A percentile compares a stretch with the other conserved stretches of the same genome.
Evolutionary conservation across 2,797 vertebrate species (phyloP).

Genomic region (Merluccius polli): DNA sequence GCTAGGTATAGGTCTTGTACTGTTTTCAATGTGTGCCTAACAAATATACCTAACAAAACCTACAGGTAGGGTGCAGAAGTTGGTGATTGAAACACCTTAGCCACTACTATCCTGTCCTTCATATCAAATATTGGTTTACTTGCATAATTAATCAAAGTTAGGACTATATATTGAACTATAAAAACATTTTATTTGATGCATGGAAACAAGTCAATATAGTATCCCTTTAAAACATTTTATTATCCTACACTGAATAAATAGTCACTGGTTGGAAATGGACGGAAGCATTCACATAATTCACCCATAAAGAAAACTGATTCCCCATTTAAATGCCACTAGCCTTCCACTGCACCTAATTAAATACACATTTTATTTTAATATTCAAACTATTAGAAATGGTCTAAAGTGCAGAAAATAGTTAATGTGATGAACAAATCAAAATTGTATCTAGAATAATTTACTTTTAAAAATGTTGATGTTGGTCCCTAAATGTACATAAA

Average conservation of each 20-base stretch:
- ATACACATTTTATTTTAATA: conserved; percentile 33
- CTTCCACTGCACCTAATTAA: conserved; percentile 58
- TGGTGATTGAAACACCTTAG: too few species aligned
- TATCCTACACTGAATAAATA: conserved; percentile 70
- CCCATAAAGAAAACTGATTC: conserved; percentile 70
- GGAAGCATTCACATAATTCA: conserved; percentile 46
- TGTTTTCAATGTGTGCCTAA: too few species aligned
- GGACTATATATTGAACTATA: neutral
- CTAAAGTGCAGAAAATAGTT: conserved; percentile 72
- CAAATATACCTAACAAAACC: neutral
- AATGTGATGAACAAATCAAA: conserved; percentile 41
- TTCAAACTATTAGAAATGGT: conserved; percentile 54
- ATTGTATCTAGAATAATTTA: conserved; percentile 49
- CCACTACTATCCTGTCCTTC: neutral
- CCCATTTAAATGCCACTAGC: conserved; percentile 54
- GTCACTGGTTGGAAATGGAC: conserved; percentile 62
- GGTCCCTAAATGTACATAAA: neutral
- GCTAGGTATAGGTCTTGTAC: neutral
- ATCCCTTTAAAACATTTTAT: conserved; percentile 54
- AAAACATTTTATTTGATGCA: conserved; percentile 17
- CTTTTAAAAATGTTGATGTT: conserved; percentile 44
- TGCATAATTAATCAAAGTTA: neutral
- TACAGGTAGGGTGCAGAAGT: neutral
- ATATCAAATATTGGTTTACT: neutral
- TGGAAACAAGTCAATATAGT: conserved; percentile 61